phyloP scores from a whole-genome alignment of 2,888 invertebrate genomes.

The Anthrax anthrax region DNA sequence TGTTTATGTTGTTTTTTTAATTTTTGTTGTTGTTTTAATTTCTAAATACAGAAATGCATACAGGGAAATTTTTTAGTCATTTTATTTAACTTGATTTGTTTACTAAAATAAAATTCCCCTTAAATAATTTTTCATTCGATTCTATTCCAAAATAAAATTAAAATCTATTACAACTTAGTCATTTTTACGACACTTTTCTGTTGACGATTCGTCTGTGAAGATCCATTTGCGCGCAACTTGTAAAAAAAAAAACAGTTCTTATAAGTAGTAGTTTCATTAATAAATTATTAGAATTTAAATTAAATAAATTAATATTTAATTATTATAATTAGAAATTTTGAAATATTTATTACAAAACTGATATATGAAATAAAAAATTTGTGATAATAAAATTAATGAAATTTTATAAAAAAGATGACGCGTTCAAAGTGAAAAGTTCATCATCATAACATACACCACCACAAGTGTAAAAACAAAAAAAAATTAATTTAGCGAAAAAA shows the following conservation, averaged over 20 bases:
- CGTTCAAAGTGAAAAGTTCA: constrained; percentile 1
- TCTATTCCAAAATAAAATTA: constrained; percentile 1
- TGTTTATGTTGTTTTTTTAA: too few relatives aligned
- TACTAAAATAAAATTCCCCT: constrained; percentile 1
- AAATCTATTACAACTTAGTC: constrained; percentile 3
- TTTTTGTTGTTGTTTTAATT: too few relatives aligned
- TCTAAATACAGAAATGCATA: too few relatives aligned
- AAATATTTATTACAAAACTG: constrained; percentile 3
- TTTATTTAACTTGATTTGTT: too few relatives aligned
- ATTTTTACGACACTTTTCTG: constrained; percentile 7
- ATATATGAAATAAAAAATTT: constrained; percentile 6
- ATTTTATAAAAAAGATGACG: constrained; percentile 9
- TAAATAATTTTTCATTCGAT: not conserved
- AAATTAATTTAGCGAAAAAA: not conserved
- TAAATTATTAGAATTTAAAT: constrained; percentile 3
- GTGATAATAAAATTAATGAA: constrained; percentile 8
- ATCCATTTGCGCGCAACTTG: constrained; percentile 14
- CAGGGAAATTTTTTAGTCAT: too few relatives aligned
- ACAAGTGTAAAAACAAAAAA: not conserved
- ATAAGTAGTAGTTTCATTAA: constrained; percentile 7
- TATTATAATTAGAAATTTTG: constrained; percentile 4
- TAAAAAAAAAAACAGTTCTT: constrained; percentile 11
- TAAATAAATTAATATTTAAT: constrained; percentile 1
- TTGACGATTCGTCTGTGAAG: constrained; percentile 10
- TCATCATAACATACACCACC: not conserved